These are phyloP conservation scores for Synergus itoensis DNA, from an alignment of 2,888 invertebrate species.

Conservation along the genomic window DNA sequence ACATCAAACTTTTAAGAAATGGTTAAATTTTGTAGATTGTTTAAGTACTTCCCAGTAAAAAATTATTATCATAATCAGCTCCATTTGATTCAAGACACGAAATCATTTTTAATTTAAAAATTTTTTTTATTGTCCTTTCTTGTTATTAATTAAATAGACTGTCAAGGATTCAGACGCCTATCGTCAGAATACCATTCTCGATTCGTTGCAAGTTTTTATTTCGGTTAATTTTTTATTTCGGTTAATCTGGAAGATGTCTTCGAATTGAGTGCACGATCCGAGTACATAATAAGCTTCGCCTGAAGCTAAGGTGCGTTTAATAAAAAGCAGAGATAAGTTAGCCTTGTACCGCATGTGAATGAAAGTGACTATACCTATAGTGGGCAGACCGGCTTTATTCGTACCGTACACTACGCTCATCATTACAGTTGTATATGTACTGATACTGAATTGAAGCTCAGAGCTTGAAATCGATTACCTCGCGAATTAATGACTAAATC, in stretches of 20 bases:
- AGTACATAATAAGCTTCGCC: constrained; percentile 14
- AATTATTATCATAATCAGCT: background rate
- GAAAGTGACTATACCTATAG: constrained; percentile 32
- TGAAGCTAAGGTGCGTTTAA: background rate
- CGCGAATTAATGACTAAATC: background rate
- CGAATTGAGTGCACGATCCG: background rate
- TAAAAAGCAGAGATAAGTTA: constrained; percentile 29
- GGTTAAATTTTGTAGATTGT: background rate
- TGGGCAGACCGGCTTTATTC: constrained; percentile 19
- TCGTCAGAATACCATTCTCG: background rate
- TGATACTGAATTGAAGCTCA: background rate
- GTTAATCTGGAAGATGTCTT: constrained; percentile 23
- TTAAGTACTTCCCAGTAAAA: background rate
- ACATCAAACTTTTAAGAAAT: background rate
- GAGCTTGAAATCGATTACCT: background rate
- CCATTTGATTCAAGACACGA: background rate
- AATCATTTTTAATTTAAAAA: background rate
- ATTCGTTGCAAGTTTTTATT: background rate
- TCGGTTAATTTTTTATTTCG: background rate
- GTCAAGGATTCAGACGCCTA: background rate
- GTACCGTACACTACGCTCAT: background rate
- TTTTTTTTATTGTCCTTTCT: background rate
- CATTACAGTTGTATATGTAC: background rate
- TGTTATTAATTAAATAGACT: background rate
- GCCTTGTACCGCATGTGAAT: constrained; percentile 42